Conservation (phyloP, 2,113 vertebrate genomes). For the Mesembrinibis cayennensis region DNA sequence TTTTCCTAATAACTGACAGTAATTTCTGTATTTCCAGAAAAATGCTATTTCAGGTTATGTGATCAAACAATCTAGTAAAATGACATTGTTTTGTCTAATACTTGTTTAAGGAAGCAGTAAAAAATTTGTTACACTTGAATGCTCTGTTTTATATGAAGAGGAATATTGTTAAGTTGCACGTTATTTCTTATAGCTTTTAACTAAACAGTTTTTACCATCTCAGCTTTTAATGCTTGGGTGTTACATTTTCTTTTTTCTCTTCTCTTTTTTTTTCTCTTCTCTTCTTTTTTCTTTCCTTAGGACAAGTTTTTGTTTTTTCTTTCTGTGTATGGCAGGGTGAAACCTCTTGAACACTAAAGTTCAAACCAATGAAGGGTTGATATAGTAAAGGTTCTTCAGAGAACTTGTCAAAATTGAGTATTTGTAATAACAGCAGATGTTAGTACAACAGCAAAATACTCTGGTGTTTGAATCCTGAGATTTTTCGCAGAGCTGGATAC, state of each 20-base stretch:
- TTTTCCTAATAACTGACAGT: background rate
- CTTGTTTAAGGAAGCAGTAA: background rate
- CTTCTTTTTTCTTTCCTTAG: background rate
- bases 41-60: background rate
- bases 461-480: background rate
- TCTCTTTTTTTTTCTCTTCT: too few relatives aligned
- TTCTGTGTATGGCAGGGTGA: background rate
- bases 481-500: background rate
- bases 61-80: background rate
- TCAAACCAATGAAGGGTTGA: background rate
- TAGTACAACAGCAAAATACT: background rate
- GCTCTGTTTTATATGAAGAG: background rate
- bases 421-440: background rate
- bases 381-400: background rate
- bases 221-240: background rate
- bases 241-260: background rate
- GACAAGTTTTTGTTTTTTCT: background rate
- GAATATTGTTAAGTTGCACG: background rate
- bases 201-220: background rate
- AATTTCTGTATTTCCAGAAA: background rate
- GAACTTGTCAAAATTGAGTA: background rate
- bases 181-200: background rate
- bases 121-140: background rate
- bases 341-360: background rate
- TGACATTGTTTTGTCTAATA: background rate